A percentile compares a stretch with the other conserved stretches of the same genome.
Evolutionary conservation across 2,888 invertebrate genomes (phyloP).

Genomic region (Oscheius sp.): DNA sequence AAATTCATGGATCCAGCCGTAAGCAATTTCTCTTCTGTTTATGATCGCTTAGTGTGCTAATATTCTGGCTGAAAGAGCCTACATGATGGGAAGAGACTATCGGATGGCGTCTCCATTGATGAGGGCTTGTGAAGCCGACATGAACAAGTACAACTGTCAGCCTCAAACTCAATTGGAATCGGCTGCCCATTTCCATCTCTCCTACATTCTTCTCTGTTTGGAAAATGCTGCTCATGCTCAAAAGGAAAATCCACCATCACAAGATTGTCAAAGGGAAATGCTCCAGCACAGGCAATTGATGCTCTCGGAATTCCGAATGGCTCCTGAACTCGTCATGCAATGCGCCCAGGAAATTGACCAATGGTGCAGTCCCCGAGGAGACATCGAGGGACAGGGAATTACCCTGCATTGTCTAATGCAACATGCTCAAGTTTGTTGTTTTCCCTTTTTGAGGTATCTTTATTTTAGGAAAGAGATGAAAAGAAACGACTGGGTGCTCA

Average conservation of each 20-base stretch:
- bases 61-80: conserved; percentile 86
- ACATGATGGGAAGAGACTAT: conserved; percentile 89
- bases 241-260: conserved; percentile 74
- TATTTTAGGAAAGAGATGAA: conserved; percentile 56
- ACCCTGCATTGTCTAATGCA: conserved; percentile 94
- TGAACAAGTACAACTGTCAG: conserved; percentile 80
- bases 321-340: conserved; percentile 89
- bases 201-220: conserved; percentile 86
- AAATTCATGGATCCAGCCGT: conserved; percentile 67
- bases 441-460: neutral
- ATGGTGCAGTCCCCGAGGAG: conserved; percentile 77
- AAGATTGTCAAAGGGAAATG: conserved; percentile 89
- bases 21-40: neutral
- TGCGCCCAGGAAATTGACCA: conserved; percentile 80
- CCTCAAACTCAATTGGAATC: conserved; percentile 78
- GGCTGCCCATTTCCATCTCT: conserved; percentile 71
- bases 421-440: conserved; percentile 62
- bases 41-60: conserved; percentile 80
- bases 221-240: conserved; percentile 78
- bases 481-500: conserved; percentile 58
- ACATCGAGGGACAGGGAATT: conserved; percentile 80
- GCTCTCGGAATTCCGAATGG: conserved; percentile 91
- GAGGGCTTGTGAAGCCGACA: conserved; percentile 59
- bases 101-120: conserved; percentile 88
- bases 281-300: conserved; percentile 86